Percentiles rank a stretch among this genome's conserved stretches.
Conservation (phyloP, 53 echinoderm and acorn worm species). For the Henricia sp. region DNA sequence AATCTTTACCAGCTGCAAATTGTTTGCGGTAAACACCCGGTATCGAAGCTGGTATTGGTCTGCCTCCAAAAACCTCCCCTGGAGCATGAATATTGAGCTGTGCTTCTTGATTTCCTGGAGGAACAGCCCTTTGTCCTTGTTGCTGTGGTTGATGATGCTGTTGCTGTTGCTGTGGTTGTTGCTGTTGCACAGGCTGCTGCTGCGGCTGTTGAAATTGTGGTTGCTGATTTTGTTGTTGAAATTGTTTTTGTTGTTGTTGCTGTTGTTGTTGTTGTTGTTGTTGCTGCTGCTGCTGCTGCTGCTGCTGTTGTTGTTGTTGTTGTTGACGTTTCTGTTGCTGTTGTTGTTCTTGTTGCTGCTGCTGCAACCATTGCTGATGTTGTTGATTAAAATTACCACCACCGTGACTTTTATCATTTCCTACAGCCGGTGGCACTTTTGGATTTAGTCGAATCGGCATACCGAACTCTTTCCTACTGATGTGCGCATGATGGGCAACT, state of each 20-base stretch:
- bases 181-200: neutral
- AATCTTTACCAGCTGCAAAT: neutral
- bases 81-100: neutral
- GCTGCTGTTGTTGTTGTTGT: neutral
- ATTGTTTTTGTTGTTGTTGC: slow-evolving; percentile 20
- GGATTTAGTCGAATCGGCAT: slow-evolving; percentile 16
- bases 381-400: neutral
- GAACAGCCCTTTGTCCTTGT: neutral
- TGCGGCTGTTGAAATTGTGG: slow-evolving; percentile 6
- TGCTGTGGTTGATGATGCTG: slow-evolving; percentile 10
- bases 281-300: neutral
- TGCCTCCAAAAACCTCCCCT: neutral
- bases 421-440: neutral
- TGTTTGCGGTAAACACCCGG: neutral
- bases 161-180: neutral
- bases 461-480: slow-evolving; percentile 28
- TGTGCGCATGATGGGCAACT: neutral
- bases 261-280: slow-evolving; percentile 21
- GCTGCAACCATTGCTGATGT: slow-evolving; percentile 10
- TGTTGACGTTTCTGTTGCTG: neutral
- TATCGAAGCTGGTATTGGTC: neutral
- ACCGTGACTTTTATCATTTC: neutral
- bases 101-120: neutral
- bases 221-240: slow-evolving; percentile 4
- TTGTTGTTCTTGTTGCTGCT: neutral